These are phyloP conservation scores for Epirrhoe tristata DNA, from an alignment of 2,888 invertebrate species.

Conservation along the genomic window DNA sequence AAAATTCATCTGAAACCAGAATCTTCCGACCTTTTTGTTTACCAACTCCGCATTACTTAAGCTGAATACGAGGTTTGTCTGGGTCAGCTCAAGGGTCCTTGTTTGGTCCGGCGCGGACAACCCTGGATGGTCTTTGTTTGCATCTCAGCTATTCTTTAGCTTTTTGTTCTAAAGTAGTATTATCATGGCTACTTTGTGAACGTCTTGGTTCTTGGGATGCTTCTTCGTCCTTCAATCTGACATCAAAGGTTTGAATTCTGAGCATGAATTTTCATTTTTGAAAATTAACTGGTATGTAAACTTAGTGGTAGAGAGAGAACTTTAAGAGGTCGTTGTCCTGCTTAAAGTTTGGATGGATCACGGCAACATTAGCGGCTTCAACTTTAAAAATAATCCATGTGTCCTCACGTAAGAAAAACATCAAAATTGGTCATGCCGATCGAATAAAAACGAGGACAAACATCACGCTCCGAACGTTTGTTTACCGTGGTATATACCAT, in stretches of 20 bases:
- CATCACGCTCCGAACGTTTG: too few relatives aligned
- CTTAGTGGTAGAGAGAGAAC: too few relatives aligned
- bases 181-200: background rate
- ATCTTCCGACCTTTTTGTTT: constrained; percentile 45
- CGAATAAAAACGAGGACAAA: too few relatives aligned
- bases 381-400: too few relatives aligned
- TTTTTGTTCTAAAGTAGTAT: constrained; percentile 16
- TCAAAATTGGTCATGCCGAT: too few relatives aligned
- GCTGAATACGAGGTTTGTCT: constrained; percentile 20
- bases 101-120: constrained; percentile 14
- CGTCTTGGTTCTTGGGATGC: background rate
- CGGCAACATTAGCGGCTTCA: too few relatives aligned
- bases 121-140: constrained; percentile 28
- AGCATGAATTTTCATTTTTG: too few relatives aligned
- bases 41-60: constrained; percentile 27
- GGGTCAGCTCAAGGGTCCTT: constrained; percentile 28
- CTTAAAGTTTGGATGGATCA: too few relatives aligned
- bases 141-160: constrained; percentile 19
- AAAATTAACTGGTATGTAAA: too few relatives aligned
- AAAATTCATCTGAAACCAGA: constrained; percentile 33
- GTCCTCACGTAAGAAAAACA: too few relatives aligned
- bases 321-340: too few relatives aligned
- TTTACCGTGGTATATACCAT: too few relatives aligned
- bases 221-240: background rate
- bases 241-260: background rate